Conservation (phyloP, 23 tunicate genomes). For the Styela clava region DNA sequence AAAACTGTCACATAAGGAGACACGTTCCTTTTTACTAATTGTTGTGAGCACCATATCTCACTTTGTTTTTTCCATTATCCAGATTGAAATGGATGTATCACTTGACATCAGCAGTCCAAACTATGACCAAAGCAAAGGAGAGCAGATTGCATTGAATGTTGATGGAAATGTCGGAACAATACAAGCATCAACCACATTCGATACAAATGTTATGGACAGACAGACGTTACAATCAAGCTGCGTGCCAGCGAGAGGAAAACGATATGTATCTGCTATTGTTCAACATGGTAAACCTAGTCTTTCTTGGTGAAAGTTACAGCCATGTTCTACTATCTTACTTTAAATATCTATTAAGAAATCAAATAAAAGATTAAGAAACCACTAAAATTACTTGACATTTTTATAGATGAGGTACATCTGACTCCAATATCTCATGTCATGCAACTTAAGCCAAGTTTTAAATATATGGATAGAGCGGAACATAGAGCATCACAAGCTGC, state of each 20-base stretch:
- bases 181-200: slow-evolving; percentile 42
- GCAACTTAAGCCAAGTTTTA: slow-evolving; percentile 76
- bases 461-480: slow-evolving; percentile 78
- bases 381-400: too few relatives aligned
- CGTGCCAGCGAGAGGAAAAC: slow-evolving; percentile 40
- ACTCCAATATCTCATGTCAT: slow-evolving; percentile 55
- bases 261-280: slow-evolving; percentile 54
- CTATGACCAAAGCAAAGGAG: slow-evolving; percentile 83
- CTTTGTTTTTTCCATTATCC: background rate
- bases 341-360: too few relatives aligned
- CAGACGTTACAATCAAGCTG: slow-evolving; percentile 44
- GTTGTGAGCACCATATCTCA: too few relatives aligned
- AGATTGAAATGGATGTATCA: slow-evolving; percentile 55
- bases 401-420: slow-evolving; percentile 45
- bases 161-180: slow-evolving; percentile 43
- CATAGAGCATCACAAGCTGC: slow-evolving; percentile 66
- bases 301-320: too few relatives aligned
- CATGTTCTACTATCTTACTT: too few relatives aligned
- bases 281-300: slow-evolving; percentile 29
- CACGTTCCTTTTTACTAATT: too few relatives aligned
- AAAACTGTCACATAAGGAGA: too few relatives aligned
- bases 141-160: slow-evolving; percentile 81
- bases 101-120: slow-evolving; percentile 68
- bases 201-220: slow-evolving; percentile 65
- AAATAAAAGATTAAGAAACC: too few relatives aligned